A percentile compares a stretch with the other conserved stretches of the same genome.
These are phyloP conservation scores for Percina caprodes DNA, from an alignment of 2,113 vertebrate genomes.

Conservation along the genomic window DNA sequence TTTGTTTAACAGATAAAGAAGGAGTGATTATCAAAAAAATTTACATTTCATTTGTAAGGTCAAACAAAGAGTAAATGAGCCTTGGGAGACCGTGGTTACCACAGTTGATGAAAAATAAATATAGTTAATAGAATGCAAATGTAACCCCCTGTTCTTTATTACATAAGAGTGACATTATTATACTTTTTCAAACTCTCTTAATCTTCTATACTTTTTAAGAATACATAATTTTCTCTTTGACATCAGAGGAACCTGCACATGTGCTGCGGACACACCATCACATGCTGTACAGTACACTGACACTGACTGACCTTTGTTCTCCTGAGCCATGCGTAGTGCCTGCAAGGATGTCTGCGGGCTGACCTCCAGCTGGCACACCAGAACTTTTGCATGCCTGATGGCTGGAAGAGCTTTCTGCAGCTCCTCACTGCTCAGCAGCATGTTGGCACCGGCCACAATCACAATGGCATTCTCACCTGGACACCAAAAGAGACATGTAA, in stretches of 20 bases:
- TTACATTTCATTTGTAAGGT: neutral
- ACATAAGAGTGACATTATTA: neutral
- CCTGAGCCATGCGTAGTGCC: constrained; percentile 89
- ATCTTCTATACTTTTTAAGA: neutral
- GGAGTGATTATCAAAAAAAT: neutral
- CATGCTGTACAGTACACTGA: neutral
- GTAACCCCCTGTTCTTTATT: neutral
- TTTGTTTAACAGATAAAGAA: neutral
- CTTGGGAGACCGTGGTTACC: constrained; percentile 2
- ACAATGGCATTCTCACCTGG: constrained; percentile 96
- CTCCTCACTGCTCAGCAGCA: constrained; percentile 89
- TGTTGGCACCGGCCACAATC: constrained; percentile 95
- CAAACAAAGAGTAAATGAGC: neutral
- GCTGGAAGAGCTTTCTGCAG: constrained; percentile 84
- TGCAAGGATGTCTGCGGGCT: constrained; percentile 85
- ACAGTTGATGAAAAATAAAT: constrained; percentile 2
- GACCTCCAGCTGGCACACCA: constrained; percentile 96
- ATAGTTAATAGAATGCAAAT: constrained; percentile 7
- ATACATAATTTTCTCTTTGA: neutral
- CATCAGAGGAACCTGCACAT: neutral
- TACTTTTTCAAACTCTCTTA: neutral
- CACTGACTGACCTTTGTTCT: constrained; percentile 86
- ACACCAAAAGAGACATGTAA: constrained; percentile 25
- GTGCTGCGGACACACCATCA: neutral
- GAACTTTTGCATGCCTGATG: constrained; percentile 87